Percentiles rank a stretch among this genome's conserved stretches.
These are phyloP conservation scores for Myripristis murdjan DNA, from an alignment of 2,797 vertebrate species.

Conservation along the genomic window DNA sequence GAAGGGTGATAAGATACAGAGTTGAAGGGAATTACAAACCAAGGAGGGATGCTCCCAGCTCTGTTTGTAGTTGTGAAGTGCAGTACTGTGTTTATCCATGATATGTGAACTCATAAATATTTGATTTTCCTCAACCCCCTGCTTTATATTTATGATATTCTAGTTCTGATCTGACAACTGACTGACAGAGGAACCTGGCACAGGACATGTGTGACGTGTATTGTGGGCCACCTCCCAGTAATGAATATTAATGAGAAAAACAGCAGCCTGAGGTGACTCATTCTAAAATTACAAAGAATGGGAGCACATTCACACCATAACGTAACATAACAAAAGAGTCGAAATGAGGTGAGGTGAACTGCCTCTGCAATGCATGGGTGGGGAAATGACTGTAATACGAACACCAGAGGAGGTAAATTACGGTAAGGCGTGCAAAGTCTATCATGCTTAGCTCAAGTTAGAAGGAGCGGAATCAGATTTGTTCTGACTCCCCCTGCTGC, in stretches of 20 bases:
- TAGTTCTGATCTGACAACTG: not conserved
- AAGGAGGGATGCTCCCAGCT: not conserved
- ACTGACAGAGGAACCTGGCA: not conserved
- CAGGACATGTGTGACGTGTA: too few species aligned
- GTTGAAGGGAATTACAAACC: not conserved
- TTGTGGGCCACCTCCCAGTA: not conserved
- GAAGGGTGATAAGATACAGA: not conserved
- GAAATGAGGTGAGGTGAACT: conserved; percentile 2
- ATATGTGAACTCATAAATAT: not conserved
- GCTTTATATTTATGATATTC: not conserved
- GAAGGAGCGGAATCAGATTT: conserved; percentile 57
- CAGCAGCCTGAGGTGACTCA: not conserved
- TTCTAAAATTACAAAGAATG: not conserved
- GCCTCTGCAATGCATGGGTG: conserved; percentile 26
- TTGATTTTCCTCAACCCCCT: not conserved
- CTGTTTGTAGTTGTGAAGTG: not conserved
- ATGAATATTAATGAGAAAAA: conserved; percentile 2
- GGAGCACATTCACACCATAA: too few species aligned
- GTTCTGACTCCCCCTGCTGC: conserved; percentile 58
- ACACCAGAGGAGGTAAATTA: conserved; percentile 56
- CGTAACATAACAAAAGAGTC: not conserved
- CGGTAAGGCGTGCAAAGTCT: conserved; percentile 56
- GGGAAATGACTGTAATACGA: conserved; percentile 43
- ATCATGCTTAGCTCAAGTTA: conserved; percentile 69
- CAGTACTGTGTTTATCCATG: not conserved